These are phyloP conservation scores for Aurelia aurita DNA, from an alignment of 30 jellyfish, hydroid and myxozoan species.

Conservation along the genomic window DNA sequence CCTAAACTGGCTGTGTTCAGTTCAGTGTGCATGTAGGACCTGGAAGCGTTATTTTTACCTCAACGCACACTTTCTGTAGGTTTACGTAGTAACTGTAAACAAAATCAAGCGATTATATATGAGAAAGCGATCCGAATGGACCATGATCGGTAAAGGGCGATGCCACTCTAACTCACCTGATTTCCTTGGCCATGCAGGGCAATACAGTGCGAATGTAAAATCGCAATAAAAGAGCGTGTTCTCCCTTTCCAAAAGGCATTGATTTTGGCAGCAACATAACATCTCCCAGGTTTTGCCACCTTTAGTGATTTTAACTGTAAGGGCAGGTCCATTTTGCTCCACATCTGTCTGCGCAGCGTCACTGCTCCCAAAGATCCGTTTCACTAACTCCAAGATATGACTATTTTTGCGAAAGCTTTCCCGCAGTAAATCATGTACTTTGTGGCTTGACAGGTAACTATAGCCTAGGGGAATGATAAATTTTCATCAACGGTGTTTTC, in stretches of 20 bases:
- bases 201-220: conserved; percentile 42
- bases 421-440: background rate
- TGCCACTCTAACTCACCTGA: conserved; percentile 1
- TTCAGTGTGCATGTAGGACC: too few species aligned
- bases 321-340: conserved; percentile 56
- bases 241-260: conserved; percentile 13
- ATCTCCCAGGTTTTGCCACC: background rate
- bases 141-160: background rate
- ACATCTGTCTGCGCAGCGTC: background rate
- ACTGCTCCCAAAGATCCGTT: background rate
- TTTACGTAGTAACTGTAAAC: too few species aligned
- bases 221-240: conserved; percentile 26
- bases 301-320: conserved; percentile 16
- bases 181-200: conserved; percentile 45
- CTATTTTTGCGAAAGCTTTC: conserved; percentile 9
- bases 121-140: background rate
- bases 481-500: too few species aligned
- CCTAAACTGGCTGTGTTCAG: too few species aligned
- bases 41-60: too few species aligned
- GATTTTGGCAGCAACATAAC: conserved; percentile 25
- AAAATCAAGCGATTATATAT: background rate
- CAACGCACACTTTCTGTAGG: too few species aligned
- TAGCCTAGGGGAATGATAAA: background rate
- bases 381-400: background rate
- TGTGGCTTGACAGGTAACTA: conserved; percentile 47